Percentiles rank a stretch among this genome's conserved stretches.
Evolutionary conservation across 2,888 invertebrate genomes (phyloP).

Genomic region (Brachyopa scutellaris): DNA sequence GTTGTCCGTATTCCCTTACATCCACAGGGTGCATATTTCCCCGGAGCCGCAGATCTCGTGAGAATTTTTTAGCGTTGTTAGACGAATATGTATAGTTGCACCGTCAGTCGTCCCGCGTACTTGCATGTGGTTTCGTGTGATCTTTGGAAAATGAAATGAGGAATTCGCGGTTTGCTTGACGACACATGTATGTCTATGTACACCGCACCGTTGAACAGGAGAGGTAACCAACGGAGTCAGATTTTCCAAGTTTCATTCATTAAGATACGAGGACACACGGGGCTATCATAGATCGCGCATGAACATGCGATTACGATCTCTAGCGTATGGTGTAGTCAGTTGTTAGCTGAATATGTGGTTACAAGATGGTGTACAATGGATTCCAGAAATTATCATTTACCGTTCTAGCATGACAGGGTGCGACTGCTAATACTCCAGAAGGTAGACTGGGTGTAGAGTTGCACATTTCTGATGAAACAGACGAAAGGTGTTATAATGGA

Average conservation of each 20-base stretch:
- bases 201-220: too few species aligned
- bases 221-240: conserved; percentile 24
- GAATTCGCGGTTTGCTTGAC: conserved; percentile 56
- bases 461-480: conserved; percentile 5
- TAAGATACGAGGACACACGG: conserved; percentile 39
- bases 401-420: conserved; percentile 15
- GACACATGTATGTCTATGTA: conserved; percentile 1
- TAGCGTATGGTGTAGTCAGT: conserved; percentile 1
- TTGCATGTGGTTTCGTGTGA: conserved; percentile 35
- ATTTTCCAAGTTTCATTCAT: conserved; percentile 50
- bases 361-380: conserved; percentile 37
- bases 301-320: conserved; percentile 16
- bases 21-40: conserved; percentile 40
- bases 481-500: not conserved
- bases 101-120: not conserved
- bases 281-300: conserved; percentile 6
- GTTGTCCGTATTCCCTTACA: conserved; percentile 52
- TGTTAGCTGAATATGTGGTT: conserved; percentile 54
- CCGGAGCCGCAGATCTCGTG: conserved; percentile 68
- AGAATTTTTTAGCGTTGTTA: conserved; percentile 53
- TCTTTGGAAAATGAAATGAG: conserved; percentile 57
- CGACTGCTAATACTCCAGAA: conserved; percentile 5
- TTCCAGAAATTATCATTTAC: conserved; percentile 37
- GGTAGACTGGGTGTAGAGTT: not conserved
- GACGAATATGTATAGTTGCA: conserved; percentile 3